Evolutionary conservation across 2,113 vertebrate genomes (phyloP), one percentile per base, ranked within the genome.

Genomic region (Dryoscopus gambensis): DNA sequence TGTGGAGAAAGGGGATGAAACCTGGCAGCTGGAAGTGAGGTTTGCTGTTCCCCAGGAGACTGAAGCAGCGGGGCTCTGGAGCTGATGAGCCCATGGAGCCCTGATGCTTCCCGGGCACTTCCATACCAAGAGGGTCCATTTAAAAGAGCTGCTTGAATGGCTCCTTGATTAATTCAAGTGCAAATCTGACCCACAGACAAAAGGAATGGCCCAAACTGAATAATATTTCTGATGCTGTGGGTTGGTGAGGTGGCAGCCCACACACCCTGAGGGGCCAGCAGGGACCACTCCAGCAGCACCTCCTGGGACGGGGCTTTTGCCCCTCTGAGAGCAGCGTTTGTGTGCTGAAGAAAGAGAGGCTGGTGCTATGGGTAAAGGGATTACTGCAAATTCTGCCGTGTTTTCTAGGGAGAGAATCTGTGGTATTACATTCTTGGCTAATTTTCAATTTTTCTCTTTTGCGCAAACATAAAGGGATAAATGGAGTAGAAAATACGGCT

Each of bases 51-150:
- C 27, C 2, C 28, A 4, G 53, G 11, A 22, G n/a, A 1, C 9
- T 6, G 84, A 3, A 13, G 84, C 17, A 1, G 3, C 0, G 1
- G 57, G 74, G 10, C 64, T 39, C 49, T 3, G 24, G 78, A 22
- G 60, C 39, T 35, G 11, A 2, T 1, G 33, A 56, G 42, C 57
- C 44, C 20, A 1, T 2, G 1, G 35, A 37, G 67, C 70, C 11
- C 63, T 5, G 40, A 2, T 7, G 55, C 69, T 22, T 4, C 8
- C 33, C 3, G 3, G 27, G 44, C 6, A 31, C 28, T 3, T 1
- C 40, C 49, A 6, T 0, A 0, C 35, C 6, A 3, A 10, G 3
- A 1, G n/a, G 8, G 3, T 1, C 23, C 13, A 6, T 56, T 4
- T 2, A 10, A 33, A 30, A 11, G 33, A 27, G 65, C 73, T 60